Conservation (phyloP, 1,140 invertebrate genomes). For the Platyura marginata region DNA sequence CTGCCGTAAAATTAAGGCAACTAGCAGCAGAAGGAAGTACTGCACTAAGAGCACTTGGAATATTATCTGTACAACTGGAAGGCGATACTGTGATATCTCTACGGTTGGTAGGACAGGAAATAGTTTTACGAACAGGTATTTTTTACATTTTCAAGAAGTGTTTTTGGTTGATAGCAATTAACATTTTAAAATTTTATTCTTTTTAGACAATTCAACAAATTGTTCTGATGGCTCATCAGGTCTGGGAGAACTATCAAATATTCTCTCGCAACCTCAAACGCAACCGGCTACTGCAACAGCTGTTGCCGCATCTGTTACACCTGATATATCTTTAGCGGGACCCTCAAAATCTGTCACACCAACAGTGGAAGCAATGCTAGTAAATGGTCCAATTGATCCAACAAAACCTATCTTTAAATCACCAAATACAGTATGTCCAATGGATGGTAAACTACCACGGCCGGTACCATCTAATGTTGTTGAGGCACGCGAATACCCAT, state of each 20-base stretch:
- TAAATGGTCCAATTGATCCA: conserved; percentile 18
- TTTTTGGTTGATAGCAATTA: no score
- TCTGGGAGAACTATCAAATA: conserved; percentile 2
- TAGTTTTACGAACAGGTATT: conserved; percentile 44
- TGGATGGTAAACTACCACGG: conserved; percentile 46
- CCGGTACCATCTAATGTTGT: conserved; percentile 26
- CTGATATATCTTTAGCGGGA: background rate
- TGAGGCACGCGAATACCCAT: conserved; percentile 46
- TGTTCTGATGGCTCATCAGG: background rate
- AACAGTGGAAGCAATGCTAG: background rate
- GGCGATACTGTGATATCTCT: conserved; percentile 88
- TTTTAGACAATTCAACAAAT: conserved; percentile 3
- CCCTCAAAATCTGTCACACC: background rate
- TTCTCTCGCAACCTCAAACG: background rate
- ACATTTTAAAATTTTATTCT: no score
- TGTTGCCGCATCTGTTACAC: conserved; percentile 13
- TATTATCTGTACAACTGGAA: conserved; percentile 89
- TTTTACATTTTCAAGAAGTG: no score
- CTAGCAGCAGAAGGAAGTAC: conserved; percentile 77
- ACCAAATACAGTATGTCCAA: conserved; percentile 64
- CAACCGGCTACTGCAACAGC: conserved; percentile 7
- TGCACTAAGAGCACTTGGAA: conserved; percentile 74
- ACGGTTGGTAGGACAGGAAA: conserved; percentile 57
- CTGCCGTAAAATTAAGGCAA: conserved; percentile 71
- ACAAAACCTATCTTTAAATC: conserved; percentile 45